phyloP scores from a whole-genome alignment of 2,797 vertebrate species.

The Leptatherina wallacei region DNA sequence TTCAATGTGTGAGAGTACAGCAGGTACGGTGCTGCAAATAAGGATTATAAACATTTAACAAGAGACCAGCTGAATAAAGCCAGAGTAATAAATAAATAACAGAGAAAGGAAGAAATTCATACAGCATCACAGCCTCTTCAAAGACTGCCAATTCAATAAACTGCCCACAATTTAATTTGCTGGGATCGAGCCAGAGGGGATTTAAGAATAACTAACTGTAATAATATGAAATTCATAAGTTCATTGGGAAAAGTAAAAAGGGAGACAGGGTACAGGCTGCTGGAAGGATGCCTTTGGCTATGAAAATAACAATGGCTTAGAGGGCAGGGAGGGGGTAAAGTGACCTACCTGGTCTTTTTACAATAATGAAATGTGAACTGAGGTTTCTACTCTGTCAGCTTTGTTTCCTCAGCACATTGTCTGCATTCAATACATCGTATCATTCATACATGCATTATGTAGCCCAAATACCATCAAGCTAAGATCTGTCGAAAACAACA shows the following conservation, averaged over 20 bases:
- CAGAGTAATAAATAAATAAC: conserved; percentile 26
- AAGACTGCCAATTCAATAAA: conserved; percentile 78
- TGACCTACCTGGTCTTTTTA: conserved; percentile 32
- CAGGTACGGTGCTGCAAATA: conserved; percentile 33
- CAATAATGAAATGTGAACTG: conserved; percentile 33
- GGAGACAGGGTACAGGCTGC: conserved; percentile 19
- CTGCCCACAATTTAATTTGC: conserved; percentile 76
- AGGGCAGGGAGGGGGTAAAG: conserved; percentile 46
- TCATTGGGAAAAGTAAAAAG: conserved; percentile 60
- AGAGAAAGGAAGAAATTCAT: conserved; percentile 43
- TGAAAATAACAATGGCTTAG: conserved; percentile 48
- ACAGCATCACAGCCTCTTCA: conserved; percentile 57
- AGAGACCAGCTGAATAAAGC: conserved; percentile 35
- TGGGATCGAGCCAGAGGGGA: conserved; percentile 75
- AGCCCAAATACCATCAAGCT: conserved; percentile 34
- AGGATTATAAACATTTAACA: conserved; percentile 35
- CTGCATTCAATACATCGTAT: conserved; percentile 13
- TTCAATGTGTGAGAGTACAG: conserved; percentile 23
- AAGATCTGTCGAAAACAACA: conserved; percentile 60
- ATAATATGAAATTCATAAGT: conserved; percentile 78
- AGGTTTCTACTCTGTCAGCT: conserved; percentile 38
- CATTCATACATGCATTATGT: conserved; percentile 11
- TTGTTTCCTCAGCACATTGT: conserved; percentile 30
- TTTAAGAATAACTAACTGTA: conserved; percentile 75
- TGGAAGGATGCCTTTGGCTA: conserved; percentile 49